These are phyloP conservation scores for Synodontis membranacea DNA, from an alignment of 2,113 vertebrate genomes.

Conservation along the genomic window DNA sequence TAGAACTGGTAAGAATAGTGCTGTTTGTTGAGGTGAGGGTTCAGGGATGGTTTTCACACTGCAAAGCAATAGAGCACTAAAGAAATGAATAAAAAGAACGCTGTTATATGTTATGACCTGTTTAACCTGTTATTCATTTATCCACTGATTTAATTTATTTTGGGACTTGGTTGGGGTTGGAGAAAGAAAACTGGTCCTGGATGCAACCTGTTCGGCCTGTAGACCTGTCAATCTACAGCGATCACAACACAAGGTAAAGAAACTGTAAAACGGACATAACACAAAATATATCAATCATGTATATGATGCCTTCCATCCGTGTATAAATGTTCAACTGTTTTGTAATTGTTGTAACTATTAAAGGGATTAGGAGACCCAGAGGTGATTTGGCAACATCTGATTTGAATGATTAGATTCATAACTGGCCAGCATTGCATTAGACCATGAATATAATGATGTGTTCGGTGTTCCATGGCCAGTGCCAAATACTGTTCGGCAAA, in stretches of 20 bases:
- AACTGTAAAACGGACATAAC: background rate
- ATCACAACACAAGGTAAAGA: background rate
- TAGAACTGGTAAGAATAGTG: background rate
- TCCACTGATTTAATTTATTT: background rate
- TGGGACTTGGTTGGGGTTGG: background rate
- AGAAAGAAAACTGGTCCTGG: background rate
- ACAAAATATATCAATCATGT: background rate
- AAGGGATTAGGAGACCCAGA: background rate
- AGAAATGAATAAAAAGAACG: background rate
- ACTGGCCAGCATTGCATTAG: slow-evolving; percentile 4
- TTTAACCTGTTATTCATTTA: background rate
- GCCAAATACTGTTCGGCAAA: slow-evolving; percentile 2
- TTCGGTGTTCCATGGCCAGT: background rate
- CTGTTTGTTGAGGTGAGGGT: background rate
- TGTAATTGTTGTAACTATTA: slow-evolving; percentile 2
- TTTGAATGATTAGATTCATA: slow-evolving; percentile 15
- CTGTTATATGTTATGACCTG: background rate
- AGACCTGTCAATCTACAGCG: background rate
- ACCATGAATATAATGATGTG: slow-evolving; percentile 20
- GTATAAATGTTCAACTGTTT: background rate
- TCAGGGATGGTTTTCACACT: background rate
- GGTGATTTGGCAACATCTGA: slow-evolving; percentile 30
- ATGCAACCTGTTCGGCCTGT: background rate
- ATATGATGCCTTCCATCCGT: background rate
- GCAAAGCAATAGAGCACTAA: background rate